Percentiles rank a stretch among this genome's conserved stretches.
Evolutionary conservation across 2,797 vertebrate genomes (phyloP).

Genomic region (Acestrorhynchus altus): DNA sequence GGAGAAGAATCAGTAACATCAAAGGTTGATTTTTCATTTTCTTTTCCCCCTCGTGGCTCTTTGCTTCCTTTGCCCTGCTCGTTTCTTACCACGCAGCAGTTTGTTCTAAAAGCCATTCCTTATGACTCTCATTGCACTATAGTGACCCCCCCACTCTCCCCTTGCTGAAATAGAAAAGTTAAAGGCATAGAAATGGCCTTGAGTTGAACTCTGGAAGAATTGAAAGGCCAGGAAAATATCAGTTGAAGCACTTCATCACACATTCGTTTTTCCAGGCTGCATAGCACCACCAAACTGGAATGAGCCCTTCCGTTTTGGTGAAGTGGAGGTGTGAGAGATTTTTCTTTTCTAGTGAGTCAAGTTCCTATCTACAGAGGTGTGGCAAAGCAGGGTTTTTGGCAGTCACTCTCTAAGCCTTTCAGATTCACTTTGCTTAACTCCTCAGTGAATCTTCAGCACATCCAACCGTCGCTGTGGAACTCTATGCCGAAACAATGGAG

Average conservation of each 20-base stretch:
- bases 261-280: constrained; percentile 14
- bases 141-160: constrained; percentile 47
- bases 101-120: constrained; percentile 50
- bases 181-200: constrained; percentile 13
- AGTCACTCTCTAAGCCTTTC: constrained; percentile 5
- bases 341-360: constrained; percentile 22
- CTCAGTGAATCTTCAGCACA: not conserved
- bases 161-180: constrained; percentile 35
- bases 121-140: constrained; percentile 56
- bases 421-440: constrained; percentile 11
- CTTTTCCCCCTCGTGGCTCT: constrained; percentile 21
- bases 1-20: constrained; percentile 46
- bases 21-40: constrained; percentile 26
- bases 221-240: constrained; percentile 25
- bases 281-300: constrained; percentile 33
- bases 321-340: constrained; percentile 1
- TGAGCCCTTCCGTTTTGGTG: constrained; percentile 21
- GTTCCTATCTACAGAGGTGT: constrained; percentile 3
- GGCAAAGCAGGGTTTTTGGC: constrained; percentile 26
- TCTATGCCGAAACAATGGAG: constrained; percentile 1
- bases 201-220: constrained; percentile 24
- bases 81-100: constrained; percentile 46
- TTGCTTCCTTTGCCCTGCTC: constrained; percentile 37
- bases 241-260: constrained; percentile 7
- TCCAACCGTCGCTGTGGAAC: not conserved